A percentile compares a stretch with the other conserved stretches of the same genome.
Evolutionary conservation across 1,140 invertebrate species (phyloP).

Genomic region (Nomia melanderi): DNA sequence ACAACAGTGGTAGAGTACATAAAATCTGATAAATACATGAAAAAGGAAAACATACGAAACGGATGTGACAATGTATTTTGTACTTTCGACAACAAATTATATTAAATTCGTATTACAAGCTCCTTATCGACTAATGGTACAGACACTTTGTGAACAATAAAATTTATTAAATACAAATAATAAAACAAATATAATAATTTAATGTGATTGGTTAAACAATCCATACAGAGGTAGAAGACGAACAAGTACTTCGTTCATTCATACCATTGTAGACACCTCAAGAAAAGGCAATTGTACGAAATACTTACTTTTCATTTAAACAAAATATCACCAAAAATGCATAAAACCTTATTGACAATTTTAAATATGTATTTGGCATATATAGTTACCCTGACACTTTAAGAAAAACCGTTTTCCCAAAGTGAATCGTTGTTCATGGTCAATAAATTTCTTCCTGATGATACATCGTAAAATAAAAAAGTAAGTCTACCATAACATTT

Average conservation of each 20-base stretch:
- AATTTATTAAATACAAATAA: slow-evolving; percentile 63
- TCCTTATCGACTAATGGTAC: slow-evolving; percentile 14
- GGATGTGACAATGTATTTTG: slow-evolving; percentile 43
- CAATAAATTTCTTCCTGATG: background rate
- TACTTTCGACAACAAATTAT: slow-evolving; percentile 35
- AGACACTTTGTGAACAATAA: slow-evolving; percentile 52
- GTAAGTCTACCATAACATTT: background rate
- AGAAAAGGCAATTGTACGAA: background rate
- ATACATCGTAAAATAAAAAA: background rate
- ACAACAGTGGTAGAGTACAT: background rate
- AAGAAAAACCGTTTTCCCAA: background rate
- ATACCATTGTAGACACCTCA: slow-evolving; percentile 1
- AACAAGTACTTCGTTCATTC: background rate
- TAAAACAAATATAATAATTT: slow-evolving; percentile 49
- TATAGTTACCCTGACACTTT: background rate
- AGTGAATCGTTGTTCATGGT: background rate
- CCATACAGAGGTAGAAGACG: slow-evolving; percentile 42
- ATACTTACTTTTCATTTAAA: background rate
- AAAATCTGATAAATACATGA: slow-evolving; percentile 9
- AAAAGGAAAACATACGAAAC: background rate
- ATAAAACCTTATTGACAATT: background rate
- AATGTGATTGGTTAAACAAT: slow-evolving; percentile 39
- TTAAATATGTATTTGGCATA: background rate
- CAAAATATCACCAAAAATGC: background rate
- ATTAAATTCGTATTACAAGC: slow-evolving; percentile 31